Conservation (phyloP, 2,888 invertebrate genomes). For the Thereva unica region DNA sequence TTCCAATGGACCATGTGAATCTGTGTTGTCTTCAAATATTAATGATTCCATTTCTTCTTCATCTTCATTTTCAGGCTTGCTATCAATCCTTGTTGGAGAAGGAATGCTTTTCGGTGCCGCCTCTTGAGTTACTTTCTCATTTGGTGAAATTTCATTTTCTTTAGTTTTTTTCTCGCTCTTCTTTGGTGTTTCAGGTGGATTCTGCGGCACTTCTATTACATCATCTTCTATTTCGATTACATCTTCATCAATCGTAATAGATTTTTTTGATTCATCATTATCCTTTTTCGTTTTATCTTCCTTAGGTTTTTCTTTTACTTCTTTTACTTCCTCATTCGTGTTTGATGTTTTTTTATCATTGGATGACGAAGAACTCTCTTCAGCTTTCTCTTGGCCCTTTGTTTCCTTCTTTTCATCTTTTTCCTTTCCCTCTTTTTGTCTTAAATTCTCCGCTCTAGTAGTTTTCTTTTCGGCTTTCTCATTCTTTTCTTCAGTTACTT, state of each 20-base stretch:
- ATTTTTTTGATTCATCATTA: constrained; percentile 36
- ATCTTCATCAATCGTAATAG: not conserved
- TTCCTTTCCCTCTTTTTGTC: constrained; percentile 9
- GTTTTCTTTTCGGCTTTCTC: not conserved
- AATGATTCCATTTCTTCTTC: constrained; percentile 34
- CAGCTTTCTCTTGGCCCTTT: constrained; percentile 1
- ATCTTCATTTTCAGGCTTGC: not conserved
- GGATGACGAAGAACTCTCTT: not conserved
- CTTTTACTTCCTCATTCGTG: constrained; percentile 3
- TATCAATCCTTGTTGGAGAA: too few relatives aligned
- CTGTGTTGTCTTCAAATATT: constrained; percentile 20
- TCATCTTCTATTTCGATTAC: constrained; percentile 3
- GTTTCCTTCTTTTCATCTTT: constrained; percentile 8
- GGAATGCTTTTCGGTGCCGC: not conserved
- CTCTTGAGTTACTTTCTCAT: not conserved
- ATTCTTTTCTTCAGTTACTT: constrained; percentile 5
- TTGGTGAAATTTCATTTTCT: not conserved
- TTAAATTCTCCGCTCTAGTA: too few relatives aligned
- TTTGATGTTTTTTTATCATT: constrained; percentile 22
- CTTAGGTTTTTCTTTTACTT: constrained; percentile 18
- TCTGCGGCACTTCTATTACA: not conserved
- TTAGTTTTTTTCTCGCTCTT: constrained; percentile 28
- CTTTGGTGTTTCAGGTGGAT: constrained; percentile 32
- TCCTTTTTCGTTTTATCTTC: constrained; percentile 13
- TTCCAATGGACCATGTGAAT: constrained; percentile 45